Evolutionary conservation across 2,113 vertebrate species (phyloP), one percentile per base, ranked within the genome.

Genomic region (Tapirus terrestris): DNA sequence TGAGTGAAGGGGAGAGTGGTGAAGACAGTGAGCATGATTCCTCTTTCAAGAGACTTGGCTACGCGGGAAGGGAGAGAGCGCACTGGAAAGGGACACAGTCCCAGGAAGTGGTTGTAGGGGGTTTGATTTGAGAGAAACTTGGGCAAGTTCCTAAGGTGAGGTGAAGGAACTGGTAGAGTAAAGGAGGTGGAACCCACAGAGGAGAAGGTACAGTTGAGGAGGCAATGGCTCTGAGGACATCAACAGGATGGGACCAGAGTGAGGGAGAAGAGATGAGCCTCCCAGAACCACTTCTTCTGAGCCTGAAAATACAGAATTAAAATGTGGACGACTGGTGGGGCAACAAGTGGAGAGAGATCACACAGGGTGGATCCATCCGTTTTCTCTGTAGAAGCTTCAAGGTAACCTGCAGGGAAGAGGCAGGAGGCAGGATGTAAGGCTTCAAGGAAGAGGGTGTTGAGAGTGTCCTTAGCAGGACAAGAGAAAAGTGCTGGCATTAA

Each of bases 321-420:
- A n/a, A 48, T 10, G 7, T 20, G 14, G 20, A n/a, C 45, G 14
- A 12, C 27, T 39, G 2, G 20, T 6, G 27, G 33, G 65, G 9
- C 4, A 8, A 2, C 33, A 80, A 79, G 27, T 14, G 31, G 29
- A 16, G 56, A 0, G 9, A 3, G n/a, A 29, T 39, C 63, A 3
- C 12, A 0, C 16, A 3, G 10, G 16, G 65, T 10, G 21, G 33
- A 18, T 21, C 29, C 23, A 8, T 13, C 67, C 27, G 1, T 61
- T 8, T 20, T 51, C 84, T 39, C 63, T 48, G 3, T 6, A 53
- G 56, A 18, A 18, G 60, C 27, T 9, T 36, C 70, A 10, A 0
- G 63, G 36, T 31, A 0, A 61, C 8, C 60, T 27, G 70, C 31
- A 4, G 60, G 48, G 13, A 18, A 61, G 36, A 48, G 27, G 29